Conservation (phyloP, 2,797 vertebrate species). For the Pseudopleuronectes americanus region DNA sequence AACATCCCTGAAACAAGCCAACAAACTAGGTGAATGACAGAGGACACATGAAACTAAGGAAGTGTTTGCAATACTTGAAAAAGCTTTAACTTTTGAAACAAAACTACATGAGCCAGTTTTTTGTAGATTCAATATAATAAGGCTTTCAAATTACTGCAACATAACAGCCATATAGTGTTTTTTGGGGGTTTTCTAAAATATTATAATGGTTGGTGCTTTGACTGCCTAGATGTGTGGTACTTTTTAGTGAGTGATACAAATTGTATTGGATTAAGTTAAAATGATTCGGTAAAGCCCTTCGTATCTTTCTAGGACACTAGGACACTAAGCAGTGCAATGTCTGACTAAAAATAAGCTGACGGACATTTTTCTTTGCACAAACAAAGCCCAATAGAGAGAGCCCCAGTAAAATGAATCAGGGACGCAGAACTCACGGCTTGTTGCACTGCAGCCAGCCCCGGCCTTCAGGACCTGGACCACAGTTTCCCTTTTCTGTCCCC, state of each 20-base stretch:
- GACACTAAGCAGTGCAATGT: too few relatives aligned
- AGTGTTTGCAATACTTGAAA: neutral
- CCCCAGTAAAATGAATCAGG: neutral
- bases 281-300: neutral
- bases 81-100: too few relatives aligned
- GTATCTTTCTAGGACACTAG: neutral
- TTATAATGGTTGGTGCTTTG: neutral
- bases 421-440: conserved; percentile 89
- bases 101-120: neutral
- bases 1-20: conserved; percentile 84
- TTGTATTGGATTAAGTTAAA: neutral
- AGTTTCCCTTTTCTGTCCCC: conserved; percentile 94
- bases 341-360: too few relatives aligned
- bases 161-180: neutral
- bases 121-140: neutral
- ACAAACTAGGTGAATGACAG: neutral
- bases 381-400: neutral
- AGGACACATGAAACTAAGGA: neutral
- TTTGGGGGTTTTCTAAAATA: neutral
- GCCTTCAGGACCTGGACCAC: conserved; percentile 87
- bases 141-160: neutral
- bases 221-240: neutral
- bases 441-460: conserved; percentile 92
- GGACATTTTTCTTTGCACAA: too few relatives aligned
- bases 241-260: too few relatives aligned